Evolutionary conservation across 2,888 invertebrate genomes (phyloP).

Genomic region (Hyalella azteca): DNA sequence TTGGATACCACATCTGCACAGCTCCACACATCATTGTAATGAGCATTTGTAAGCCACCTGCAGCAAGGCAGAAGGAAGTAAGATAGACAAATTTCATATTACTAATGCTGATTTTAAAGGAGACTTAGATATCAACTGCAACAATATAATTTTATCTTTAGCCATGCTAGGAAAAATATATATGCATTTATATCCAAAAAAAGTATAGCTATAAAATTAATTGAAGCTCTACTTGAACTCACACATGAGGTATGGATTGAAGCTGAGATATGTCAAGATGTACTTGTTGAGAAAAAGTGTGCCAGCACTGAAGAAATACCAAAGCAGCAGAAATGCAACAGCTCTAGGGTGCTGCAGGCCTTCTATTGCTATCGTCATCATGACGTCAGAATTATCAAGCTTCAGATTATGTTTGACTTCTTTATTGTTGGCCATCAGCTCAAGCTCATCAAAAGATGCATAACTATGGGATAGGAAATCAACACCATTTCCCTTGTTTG

Average conservation of each 20-base stretch:
- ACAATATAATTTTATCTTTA: no score
- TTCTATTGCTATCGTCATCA: slow-evolving; percentile 26
- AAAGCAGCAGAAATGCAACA: slow-evolving; percentile 70
- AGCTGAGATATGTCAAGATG: slow-evolving; percentile 74
- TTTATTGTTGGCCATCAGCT: background rate
- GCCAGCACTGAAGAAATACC: slow-evolving; percentile 80
- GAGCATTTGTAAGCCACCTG: slow-evolving; percentile 78
- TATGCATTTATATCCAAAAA: no score
- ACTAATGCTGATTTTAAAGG: no score
- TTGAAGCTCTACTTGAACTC: no score
- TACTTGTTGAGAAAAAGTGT: slow-evolving; percentile 80
- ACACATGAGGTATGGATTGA: slow-evolving; percentile 77
- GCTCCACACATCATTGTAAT: slow-evolving; percentile 78
- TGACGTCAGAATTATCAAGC: background rate
- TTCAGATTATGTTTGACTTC: no score
- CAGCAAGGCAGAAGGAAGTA: slow-evolving; percentile 49
- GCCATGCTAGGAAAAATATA: no score
- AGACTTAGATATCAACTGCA: no score
- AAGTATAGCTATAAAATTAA: no score
- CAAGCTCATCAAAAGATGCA: background rate
- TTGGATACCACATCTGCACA: slow-evolving; percentile 69
- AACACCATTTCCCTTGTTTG: background rate
- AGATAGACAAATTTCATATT: background rate
- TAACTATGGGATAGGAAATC: background rate
- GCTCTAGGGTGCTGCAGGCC: slow-evolving; percentile 71